A percentile compares a stretch with the other conserved stretches of the same genome.
phyloP scores from a whole-genome alignment of 2,113 vertebrate genomes.

The Psophia crepitans region DNA sequence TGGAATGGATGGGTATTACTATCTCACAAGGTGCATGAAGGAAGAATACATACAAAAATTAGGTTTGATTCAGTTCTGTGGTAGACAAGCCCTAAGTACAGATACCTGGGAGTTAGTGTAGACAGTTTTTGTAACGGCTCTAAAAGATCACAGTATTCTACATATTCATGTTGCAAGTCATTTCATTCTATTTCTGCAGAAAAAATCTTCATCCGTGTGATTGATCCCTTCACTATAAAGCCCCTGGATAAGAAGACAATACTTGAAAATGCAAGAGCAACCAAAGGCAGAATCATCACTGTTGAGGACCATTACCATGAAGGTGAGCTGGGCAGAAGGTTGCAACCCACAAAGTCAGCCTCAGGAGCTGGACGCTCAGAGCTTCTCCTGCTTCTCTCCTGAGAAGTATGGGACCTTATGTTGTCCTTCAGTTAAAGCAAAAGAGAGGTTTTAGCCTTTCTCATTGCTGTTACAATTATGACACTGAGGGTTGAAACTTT shows the following conservation, averaged over 20 bases:
- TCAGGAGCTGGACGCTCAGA: background rate
- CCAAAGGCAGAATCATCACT: slow-evolving; percentile 88
- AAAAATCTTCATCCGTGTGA: slow-evolving; percentile 83
- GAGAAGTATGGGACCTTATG: background rate
- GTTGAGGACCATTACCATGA: slow-evolving; percentile 96
- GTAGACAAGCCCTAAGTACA: background rate
- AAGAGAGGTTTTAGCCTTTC: background rate
- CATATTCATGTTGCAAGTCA: background rate
- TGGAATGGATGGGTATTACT: background rate
- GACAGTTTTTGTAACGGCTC: background rate
- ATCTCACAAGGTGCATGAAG: background rate
- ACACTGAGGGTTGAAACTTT: background rate
- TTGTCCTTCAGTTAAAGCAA: background rate
- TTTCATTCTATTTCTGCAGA: slow-evolving; percentile 72
- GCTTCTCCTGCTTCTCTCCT: background rate
- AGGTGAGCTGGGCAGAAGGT: slow-evolving; percentile 67
- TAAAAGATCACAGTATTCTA: background rate
- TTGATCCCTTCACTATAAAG: slow-evolving; percentile 94
- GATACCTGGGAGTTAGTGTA: background rate
- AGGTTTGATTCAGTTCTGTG: background rate
- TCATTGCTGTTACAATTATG: background rate
- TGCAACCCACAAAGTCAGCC: background rate
- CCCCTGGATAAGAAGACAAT: slow-evolving; percentile 91
- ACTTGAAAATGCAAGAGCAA: slow-evolving; percentile 84
- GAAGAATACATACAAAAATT: background rate